These are phyloP conservation scores for Acrossocheilus fasciatus DNA, from an alignment of 2,797 vertebrate species.

Conservation along the genomic window DNA sequence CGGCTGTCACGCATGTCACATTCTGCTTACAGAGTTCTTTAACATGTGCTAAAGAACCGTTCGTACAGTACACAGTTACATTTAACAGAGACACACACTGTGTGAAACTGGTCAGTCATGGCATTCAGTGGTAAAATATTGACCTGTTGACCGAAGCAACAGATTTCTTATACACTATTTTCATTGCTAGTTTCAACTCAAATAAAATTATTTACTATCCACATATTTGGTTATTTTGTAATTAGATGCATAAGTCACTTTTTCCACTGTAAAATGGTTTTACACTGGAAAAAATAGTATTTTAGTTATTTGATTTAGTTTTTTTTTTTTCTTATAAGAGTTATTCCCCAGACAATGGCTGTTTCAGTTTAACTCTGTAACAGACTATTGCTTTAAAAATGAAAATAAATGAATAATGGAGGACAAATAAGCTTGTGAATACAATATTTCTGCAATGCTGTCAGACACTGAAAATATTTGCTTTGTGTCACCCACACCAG, in stretches of 20 bases:
- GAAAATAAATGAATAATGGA: background rate
- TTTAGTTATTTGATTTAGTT: background rate
- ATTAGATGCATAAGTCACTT: background rate
- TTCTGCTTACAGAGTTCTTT: slow-evolving; percentile 71
- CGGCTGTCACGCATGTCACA: slow-evolving; percentile 76
- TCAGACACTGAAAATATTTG: background rate
- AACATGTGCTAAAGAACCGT: slow-evolving; percentile 11
- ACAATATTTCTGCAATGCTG: background rate
- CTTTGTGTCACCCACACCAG: background rate
- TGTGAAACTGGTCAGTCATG: background rate
- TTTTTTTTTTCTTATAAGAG: background rate
- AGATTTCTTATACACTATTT: background rate
- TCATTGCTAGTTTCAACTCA: background rate
- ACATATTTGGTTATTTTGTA: background rate
- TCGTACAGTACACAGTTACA: background rate
- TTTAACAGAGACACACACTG: slow-evolving; percentile 25
- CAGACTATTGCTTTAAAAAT: background rate
- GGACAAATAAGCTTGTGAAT: background rate
- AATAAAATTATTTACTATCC: background rate
- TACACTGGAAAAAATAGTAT: background rate
- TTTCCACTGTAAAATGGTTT: background rate
- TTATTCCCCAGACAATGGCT: background rate
- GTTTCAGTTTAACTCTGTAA: background rate
- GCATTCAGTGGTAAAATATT: background rate
- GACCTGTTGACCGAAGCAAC: background rate